Evolutionary conservation across 2,113 vertebrate genomes (phyloP).

Genomic region (rabbit (Oryctolagus cuniculus)): DNA sequence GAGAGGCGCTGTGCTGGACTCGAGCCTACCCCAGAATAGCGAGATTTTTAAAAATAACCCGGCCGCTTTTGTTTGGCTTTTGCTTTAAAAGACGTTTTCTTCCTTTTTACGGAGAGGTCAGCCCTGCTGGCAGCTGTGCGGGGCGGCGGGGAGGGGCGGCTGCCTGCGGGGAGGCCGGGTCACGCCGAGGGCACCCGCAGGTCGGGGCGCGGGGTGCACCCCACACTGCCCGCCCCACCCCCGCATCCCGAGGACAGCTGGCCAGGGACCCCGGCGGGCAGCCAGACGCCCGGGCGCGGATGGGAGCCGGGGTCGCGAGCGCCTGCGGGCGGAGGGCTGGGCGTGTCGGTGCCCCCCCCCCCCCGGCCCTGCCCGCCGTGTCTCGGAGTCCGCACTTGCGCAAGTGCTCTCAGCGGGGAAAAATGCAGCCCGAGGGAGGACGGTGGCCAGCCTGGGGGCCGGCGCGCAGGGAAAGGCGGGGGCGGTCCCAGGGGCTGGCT

Average conservation of each 20-base stretch:
- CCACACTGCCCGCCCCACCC: not conserved
- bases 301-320: accelerated
- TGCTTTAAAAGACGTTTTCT: conserved; percentile 77
- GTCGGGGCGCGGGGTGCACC: not conserved
- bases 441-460: conserved; percentile 18
- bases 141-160: not conserved
- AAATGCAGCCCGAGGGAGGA: conserved; percentile 12
- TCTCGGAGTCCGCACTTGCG: conserved; percentile 58
- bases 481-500: not conserved
- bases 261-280: not conserved
- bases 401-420: conserved; percentile 75
- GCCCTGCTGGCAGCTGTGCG: not conserved
- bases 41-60: conserved; percentile 81
- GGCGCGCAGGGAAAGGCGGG: conserved; percentile 51
- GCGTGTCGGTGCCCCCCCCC: not conserved
- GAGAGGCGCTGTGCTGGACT: conserved; percentile 71
- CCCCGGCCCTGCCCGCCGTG: not conserved
- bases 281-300: not conserved
- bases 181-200: not conserved
- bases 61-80: conserved; percentile 81
- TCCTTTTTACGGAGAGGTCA: conserved; percentile 73
- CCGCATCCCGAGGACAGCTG: not conserved
- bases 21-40: conserved; percentile 78
- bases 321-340: accelerated
- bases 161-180: not conserved